Evolutionary conservation across 1,140 invertebrate genomes (phyloP), one percentile per base, ranked within the genome.

Genomic region (Lycorma delicatula): DNA sequence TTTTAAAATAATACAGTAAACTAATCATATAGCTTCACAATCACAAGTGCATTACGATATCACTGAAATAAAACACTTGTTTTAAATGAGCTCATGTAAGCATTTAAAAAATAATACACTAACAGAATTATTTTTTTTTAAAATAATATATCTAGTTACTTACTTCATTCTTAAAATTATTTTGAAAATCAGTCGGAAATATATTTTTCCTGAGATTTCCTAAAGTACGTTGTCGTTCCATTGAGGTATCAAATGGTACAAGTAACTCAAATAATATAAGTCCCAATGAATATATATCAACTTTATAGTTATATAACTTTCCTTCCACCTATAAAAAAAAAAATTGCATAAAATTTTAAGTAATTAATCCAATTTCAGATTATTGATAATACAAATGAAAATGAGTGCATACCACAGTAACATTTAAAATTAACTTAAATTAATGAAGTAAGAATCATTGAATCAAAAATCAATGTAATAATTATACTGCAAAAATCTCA

Each of bases 231-330:
- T 88, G 76, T 50, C 93, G 77, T 75, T 98, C 94, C 81, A 93
- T 90, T 71, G 91, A 85, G 0, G 96, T 98, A 3, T 72, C 72
- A 72, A 98, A 97, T 26, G 92, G 87, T 56, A 85, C 83, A 18
- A 96, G 75, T 38, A 98, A 72, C 73, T 98, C 96, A 71, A 94
- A 93, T 44, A 97, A 80, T 58, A 98, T 95, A 46, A 98, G 76
- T 1, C 95, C 96, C 55, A 98, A 73, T 0, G 94, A 93, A 75
- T 91, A 98, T 56, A 98, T 97, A 70, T 98, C 96, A 28, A 98
- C 93, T 77, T 97, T 98, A 67, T 91, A 89, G 68, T 88, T 87
- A 70, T 98, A 97, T 1, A 79, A 74, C 57, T 82, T 77, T 1
- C 87, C 85, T 11, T 76, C 73, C 12, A 86, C 75, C 79, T 81